phyloP scores from a whole-genome alignment of 2,888 invertebrate species.

The Drosophila mercatorum region DNA sequence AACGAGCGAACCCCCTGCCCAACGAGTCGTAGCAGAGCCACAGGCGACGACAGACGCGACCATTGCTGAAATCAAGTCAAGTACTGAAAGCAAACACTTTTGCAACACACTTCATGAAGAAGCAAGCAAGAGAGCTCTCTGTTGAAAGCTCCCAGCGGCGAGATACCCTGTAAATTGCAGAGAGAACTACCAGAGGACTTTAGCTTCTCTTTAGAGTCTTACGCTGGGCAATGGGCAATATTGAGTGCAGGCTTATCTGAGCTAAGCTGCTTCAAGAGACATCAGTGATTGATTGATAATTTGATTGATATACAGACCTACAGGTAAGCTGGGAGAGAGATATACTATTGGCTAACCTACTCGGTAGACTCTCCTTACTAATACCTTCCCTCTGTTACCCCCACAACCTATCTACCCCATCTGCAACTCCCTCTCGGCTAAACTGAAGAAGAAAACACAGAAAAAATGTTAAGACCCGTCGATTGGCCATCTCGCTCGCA shows the following conservation, averaged over 20 bases:
- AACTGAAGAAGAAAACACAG: neutral
- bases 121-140: constrained; percentile 5
- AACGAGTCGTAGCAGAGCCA: neutral
- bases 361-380: too few relatives aligned
- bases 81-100: constrained; percentile 70
- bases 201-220: too few relatives aligned
- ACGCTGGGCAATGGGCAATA: too few relatives aligned
- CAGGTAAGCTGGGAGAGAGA: too few relatives aligned
- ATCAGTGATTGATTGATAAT: too few relatives aligned
- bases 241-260: too few relatives aligned
- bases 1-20: neutral
- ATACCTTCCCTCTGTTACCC: neutral
- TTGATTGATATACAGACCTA: too few relatives aligned
- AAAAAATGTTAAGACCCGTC: constrained; percentile 32
- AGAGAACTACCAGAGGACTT: too few relatives aligned
- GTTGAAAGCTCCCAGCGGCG: neutral
- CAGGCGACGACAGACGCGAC: constrained; percentile 7
- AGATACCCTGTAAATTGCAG: neutral
- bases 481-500: constrained; percentile 14
- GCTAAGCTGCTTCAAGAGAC: too few relatives aligned
- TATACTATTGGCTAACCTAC: too few relatives aligned
- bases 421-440: neutral
- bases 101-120: constrained; percentile 53
- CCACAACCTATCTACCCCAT: neutral
- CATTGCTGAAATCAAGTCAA: constrained; percentile 57